Percentiles rank a stretch among this genome's conserved stretches.
phyloP scores from a whole-genome alignment of 2,797 vertebrate genomes.

The Antennarius maculatus region DNA sequence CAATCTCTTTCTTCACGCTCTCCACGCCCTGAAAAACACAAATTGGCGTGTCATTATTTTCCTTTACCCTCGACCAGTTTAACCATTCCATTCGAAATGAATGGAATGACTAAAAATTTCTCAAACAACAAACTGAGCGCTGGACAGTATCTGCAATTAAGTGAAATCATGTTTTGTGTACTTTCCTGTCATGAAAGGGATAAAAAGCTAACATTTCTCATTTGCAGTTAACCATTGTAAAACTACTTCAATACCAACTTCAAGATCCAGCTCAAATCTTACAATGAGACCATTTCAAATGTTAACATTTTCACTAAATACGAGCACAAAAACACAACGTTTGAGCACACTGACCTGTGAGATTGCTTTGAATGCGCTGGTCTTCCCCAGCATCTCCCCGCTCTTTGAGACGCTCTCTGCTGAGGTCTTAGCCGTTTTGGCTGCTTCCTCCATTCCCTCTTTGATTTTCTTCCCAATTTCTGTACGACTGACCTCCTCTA shows the following conservation, averaged over 20 bases:
- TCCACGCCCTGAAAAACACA: conserved; percentile 87
- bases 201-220: not conserved
- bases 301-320: not conserved
- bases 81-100: too few relatives aligned
- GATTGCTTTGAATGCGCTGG: conserved; percentile 91
- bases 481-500: conserved; percentile 91
- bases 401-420: conserved; percentile 90
- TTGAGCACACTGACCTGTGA: conserved; percentile 83
- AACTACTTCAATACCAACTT: too few relatives aligned
- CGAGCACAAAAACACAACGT: not conserved
- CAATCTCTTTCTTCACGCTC: conserved; percentile 91
- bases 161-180: not conserved
- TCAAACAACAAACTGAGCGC: too few relatives aligned
- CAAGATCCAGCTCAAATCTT: not conserved
- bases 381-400: conserved; percentile 92
- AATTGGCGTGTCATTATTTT: not conserved
- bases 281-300: not conserved
- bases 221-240: not conserved
- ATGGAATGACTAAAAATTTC: too few relatives aligned
- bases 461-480: conserved; percentile 95
- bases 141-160: too few relatives aligned
- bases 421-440: conserved; percentile 93
- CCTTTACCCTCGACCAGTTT: too few relatives aligned
- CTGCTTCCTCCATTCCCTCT: conserved; percentile 93
- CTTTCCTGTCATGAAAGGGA: not conserved